These are phyloP conservation scores for Papilio polyxenes DNA, from an alignment of 1,140 invertebrate genomes.

Conservation along the genomic window DNA sequence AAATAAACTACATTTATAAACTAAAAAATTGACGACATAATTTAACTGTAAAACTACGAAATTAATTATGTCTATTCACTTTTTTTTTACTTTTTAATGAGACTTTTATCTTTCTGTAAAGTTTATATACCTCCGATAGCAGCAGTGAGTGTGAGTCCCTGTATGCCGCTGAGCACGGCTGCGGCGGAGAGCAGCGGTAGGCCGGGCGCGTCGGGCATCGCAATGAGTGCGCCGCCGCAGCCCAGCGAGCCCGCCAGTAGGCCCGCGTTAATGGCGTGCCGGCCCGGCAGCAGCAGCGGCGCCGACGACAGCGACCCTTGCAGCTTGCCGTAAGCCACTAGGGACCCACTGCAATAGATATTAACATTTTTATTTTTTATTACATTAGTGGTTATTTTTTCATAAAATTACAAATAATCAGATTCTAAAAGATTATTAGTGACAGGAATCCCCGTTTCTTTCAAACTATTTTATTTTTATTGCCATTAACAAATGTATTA, in stretches of 20 bases:
- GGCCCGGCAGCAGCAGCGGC: conserved; percentile 90
- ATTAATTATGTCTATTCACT: neutral
- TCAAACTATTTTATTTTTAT: neutral
- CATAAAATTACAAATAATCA: no score
- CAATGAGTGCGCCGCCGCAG: conserved; percentile 87
- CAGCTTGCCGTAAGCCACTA: conserved; percentile 95
- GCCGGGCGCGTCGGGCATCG: conserved; percentile 84
- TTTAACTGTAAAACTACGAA: neutral
- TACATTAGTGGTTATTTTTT: no score
- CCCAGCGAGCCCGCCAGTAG: conserved; percentile 86
- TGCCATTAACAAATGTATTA: neutral
- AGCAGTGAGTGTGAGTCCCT: conserved; percentile 93
- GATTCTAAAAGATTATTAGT: no score
- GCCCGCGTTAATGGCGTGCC: conserved; percentile 88
- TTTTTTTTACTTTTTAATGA: no score
- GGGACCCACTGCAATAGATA: conserved; percentile 85
- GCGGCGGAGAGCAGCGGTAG: conserved; percentile 86
- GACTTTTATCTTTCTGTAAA: no score
- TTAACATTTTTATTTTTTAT: neutral
- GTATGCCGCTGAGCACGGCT: conserved; percentile 84
- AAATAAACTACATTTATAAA: no score
- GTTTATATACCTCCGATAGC: conserved; percentile 89
- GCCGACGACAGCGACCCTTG: conserved; percentile 91
- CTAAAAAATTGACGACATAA: no score
- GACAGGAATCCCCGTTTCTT: no score